Base-by-base conservation (phyloP, 2,888 invertebrate species). In the Phortica okadai region DNA sequence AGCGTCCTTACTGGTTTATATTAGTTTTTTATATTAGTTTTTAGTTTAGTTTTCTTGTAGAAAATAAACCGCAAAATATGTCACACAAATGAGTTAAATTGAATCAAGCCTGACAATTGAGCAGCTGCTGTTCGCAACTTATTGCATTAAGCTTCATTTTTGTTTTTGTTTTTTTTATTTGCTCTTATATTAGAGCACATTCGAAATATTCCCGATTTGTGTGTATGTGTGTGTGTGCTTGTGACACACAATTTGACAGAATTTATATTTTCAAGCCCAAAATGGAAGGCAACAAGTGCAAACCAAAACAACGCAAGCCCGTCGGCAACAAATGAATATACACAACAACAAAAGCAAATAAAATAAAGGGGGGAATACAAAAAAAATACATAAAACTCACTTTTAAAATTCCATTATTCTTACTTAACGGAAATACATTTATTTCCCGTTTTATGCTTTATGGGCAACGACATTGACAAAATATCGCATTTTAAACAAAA, bases 381-480 rank as follows among this genome's bases (percentile, higher is more conserved):
- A n/a, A 42, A 72, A 69, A 33, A 25, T 25, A 8, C n/a, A 72
- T 7, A 50, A 50, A 54, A 21, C n/a, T 11, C 16, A 21, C 70
- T 42, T 69, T 64, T 45, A 50, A 72, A 72, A 77, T 77, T 79
- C 74, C 84, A 83, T 83, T 81, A 80, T 76, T 83, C 83, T 80
- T 80, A 83, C 82, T 84, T 79, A 77, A 74, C 69, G 44, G 64
- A 72, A 72, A 72, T 33, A 72, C 54, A 72, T 56, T 72, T 33
- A 72, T 56, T 72, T 14, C 14, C 75, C 69, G 74, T 75, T 77
- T 85, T 77, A 80, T 80, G 80, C 76, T 82, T 85, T 85, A 88
- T 81, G 83, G 79, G 78, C 87, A 82, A 45, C 70, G 50, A 69
- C 56, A 33, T 33, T 50, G 25, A 69, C 69, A 50, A 69, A 50